Evolutionary conservation across 2,888 invertebrate species (phyloP).

Genomic region (Cremastobaeus sp.): DNA sequence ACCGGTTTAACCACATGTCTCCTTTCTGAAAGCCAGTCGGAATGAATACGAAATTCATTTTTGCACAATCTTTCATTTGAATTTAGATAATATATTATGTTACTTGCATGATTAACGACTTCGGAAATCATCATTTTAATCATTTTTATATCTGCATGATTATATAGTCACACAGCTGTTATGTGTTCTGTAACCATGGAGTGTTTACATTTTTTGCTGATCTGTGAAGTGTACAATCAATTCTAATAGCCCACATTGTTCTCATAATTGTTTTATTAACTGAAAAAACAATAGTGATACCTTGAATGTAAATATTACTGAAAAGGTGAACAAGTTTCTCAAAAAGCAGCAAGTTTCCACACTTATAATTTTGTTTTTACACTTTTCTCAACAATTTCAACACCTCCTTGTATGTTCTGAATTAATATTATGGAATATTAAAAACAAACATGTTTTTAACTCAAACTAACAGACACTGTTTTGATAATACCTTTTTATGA

Average conservation of each 20-base stretch:
- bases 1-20: conserved; percentile 2
- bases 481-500: too few species aligned
- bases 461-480: too few species aligned
- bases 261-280: conserved; percentile 3
- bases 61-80: conserved; percentile 28
- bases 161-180: conserved; percentile 15
- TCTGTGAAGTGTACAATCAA: too few species aligned
- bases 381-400: background rate
- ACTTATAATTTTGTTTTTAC: background rate
- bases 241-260: too few species aligned
- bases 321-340: too few species aligned
- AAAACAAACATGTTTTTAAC: too few species aligned
- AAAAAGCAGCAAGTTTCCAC: too few species aligned
- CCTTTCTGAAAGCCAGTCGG: conserved; percentile 13
- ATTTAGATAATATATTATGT: conserved; percentile 21
- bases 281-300: too few species aligned
- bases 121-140: conserved; percentile 9
- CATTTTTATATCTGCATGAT: conserved; percentile 8
- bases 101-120: conserved; percentile 24
- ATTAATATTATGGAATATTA: too few species aligned
- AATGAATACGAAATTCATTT: conserved; percentile 17
- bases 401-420: too few species aligned
- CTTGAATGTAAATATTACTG: too few species aligned
- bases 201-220: conserved; percentile 1
- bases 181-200: too few species aligned